phyloP scores from a whole-genome alignment of 2,888 invertebrate species.

The Aspidiotus rigidus region DNA sequence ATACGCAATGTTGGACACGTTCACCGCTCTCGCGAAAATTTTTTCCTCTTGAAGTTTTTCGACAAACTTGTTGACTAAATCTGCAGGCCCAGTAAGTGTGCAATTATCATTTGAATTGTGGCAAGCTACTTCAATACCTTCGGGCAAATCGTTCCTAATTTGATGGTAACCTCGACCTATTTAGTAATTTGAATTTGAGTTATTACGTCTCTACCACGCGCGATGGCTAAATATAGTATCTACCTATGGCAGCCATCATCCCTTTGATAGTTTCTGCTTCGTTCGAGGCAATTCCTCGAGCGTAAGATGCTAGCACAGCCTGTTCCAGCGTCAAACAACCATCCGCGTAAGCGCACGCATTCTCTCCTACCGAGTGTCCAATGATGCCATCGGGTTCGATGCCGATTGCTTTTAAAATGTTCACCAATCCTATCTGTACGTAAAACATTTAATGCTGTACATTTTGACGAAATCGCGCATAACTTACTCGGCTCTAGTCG shows the following conservation, averaged over 20 bases:
- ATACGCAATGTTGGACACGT: slow-evolving; percentile 40
- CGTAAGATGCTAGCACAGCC: slow-evolving; percentile 53
- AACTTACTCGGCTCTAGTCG: no score
- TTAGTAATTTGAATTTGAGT: slow-evolving; percentile 8
- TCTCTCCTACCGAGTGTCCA: slow-evolving; percentile 58
- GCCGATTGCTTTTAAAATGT: slow-evolving; percentile 53
- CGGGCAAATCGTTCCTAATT: slow-evolving; percentile 39
- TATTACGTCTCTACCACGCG: background rate
- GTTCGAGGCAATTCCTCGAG: slow-evolving; percentile 47
- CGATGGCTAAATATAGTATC: background rate
- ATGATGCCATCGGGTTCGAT: slow-evolving; percentile 64
- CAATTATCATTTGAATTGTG: slow-evolving; percentile 69
- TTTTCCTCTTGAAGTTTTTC: slow-evolving; percentile 44
- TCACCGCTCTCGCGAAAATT: slow-evolving; percentile 40
- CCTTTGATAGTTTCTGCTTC: slow-evolving; percentile 44
- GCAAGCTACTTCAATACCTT: slow-evolving; percentile 66
- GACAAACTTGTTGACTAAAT: slow-evolving; percentile 52
- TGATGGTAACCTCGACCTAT: slow-evolving; percentile 38
- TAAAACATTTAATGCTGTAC: background rate
- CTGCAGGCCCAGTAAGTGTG: slow-evolving; percentile 67
- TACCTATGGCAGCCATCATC: slow-evolving; percentile 50
- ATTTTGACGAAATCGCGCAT: background rate
- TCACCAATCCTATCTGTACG: slow-evolving; percentile 52
- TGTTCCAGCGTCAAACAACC: slow-evolving; percentile 54
- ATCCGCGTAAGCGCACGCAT: slow-evolving; percentile 57